Evolutionary conservation across 2,113 vertebrate species (phyloP).

Genomic region (Eudorcas thomsonii): DNA sequence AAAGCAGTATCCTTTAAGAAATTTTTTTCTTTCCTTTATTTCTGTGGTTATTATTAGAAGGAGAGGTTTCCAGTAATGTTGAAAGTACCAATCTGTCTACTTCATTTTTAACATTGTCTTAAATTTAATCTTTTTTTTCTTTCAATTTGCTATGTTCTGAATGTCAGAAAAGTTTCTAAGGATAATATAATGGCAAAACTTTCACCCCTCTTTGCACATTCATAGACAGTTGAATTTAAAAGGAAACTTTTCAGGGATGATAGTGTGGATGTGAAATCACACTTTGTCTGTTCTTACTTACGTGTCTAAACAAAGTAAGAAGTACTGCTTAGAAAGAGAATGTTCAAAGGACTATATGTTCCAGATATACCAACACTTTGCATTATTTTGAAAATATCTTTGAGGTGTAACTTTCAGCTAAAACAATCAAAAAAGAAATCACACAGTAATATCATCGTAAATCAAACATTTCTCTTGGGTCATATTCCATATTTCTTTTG

Average conservation of each 20-base stretch:
- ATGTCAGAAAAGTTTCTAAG: neutral
- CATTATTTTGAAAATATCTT: neutral
- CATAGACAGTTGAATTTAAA: neutral
- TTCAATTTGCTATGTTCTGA: neutral
- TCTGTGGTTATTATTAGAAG: neutral
- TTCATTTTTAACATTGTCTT: slow-evolving; percentile 24
- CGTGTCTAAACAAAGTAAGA: neutral
- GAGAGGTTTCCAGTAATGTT: neutral
- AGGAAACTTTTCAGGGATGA: neutral
- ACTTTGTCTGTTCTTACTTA: neutral
- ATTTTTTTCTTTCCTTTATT: neutral
- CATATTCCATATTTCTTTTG: neutral
- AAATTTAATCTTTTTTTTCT: neutral
- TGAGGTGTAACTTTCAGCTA: neutral
- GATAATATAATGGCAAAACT: neutral
- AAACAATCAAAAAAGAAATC: neutral
- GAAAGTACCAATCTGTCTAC: neutral
- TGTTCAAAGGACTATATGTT: neutral
- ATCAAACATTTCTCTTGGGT: neutral
- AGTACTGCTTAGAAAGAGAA: neutral
- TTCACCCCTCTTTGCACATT: neutral
- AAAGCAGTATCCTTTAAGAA: neutral
- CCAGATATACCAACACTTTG: neutral
- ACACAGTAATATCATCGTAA: neutral
- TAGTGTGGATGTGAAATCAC: neutral